Evolutionary conservation across 2,113 vertebrate genomes (phyloP), one percentile per base, ranked within the genome.

Genomic region (Cisticola juncidis): DNA sequence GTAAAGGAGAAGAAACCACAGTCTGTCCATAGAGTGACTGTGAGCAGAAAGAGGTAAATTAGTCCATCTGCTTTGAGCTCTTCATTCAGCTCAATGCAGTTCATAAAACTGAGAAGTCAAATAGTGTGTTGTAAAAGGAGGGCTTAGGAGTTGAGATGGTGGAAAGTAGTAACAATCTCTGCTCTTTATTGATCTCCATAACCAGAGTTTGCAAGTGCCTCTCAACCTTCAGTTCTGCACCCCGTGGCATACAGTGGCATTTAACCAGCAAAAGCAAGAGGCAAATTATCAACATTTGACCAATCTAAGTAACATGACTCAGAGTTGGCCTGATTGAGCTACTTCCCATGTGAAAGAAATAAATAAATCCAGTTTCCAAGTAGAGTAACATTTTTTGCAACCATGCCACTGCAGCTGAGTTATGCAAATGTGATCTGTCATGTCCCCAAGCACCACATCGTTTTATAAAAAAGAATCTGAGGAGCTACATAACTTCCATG

Each of bases 21-120:
- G 74, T 78, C 73, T 62, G 7, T 65, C 74, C 57, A 54, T 20
- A 78, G 72, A 86, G 2, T 72, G 60, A 73, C 42, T 51, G 68
- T 35, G 60, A 90, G 45, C 36, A 88, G 60, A 95, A 92, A 94
- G 69, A 95, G 50, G 83, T 91, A 92, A 94, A 95, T 90, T 90
- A 94, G 80, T 61, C 69, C 76, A 84, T 88, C 56, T 73, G 18
- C 51, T 88, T 84, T 92, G 70, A 92, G 71, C 44, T 79, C 61
- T 69, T 95, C 73, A 73, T 72, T 89, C 86, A 81, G 51, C 70
- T 94, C 54, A 60, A 58, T 72, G 65, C 36, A 84, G 88, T 81
- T 57, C 86, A 93, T 97, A 94, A 92, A 93, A 72, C 44, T 54
- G 48, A 53, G 40, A 88, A 86, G 61, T 92, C 72, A 83, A 81